Evolutionary conservation across 1,140 invertebrate species (phyloP).

Genomic region (Ganaspis sp.): DNA sequence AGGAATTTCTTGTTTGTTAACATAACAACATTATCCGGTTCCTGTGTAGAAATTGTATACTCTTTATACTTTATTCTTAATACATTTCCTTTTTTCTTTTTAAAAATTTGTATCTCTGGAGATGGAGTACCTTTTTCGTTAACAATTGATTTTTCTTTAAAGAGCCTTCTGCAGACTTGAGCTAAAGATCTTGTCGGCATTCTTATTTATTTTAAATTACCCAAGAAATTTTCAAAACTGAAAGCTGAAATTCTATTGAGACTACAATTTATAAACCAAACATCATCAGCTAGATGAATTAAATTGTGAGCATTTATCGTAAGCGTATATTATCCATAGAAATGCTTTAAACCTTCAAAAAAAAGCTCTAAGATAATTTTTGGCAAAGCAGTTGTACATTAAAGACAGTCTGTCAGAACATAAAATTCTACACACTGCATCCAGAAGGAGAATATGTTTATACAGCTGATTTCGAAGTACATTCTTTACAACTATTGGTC

Average conservation of each 20-base stretch:
- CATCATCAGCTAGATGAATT: constrained; percentile 42
- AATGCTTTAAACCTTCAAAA: not conserved
- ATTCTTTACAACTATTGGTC: constrained; percentile 34
- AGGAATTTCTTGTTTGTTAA: constrained; percentile 30
- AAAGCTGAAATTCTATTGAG: constrained; percentile 36
- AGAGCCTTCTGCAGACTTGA: constrained; percentile 25
- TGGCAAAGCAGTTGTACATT: constrained; percentile 25
- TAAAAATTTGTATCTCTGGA: constrained; percentile 20
- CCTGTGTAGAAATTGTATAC: constrained; percentile 16
- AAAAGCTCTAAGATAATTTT: constrained; percentile 33
- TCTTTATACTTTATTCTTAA: constrained; percentile 36
- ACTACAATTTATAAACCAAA: not conserved
- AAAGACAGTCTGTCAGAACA: constrained; percentile 17
- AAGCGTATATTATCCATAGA: not conserved
- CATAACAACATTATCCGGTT: constrained; percentile 32
- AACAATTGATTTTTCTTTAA: constrained; percentile 27
- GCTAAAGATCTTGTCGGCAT: constrained; percentile 29
- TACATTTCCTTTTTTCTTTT: constrained; percentile 28
- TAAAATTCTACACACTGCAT: constrained; percentile 40
- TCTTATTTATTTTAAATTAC: constrained; percentile 34
- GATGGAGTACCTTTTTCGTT: not conserved
- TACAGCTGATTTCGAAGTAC: constrained; percentile 28
- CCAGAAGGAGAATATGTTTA: constrained; percentile 42
- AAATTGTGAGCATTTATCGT: constrained; percentile 37
- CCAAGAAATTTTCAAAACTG: constrained; percentile 39